phyloP scores from a whole-genome alignment of 2,113 vertebrate genomes.

The Xerus inauris region DNA sequence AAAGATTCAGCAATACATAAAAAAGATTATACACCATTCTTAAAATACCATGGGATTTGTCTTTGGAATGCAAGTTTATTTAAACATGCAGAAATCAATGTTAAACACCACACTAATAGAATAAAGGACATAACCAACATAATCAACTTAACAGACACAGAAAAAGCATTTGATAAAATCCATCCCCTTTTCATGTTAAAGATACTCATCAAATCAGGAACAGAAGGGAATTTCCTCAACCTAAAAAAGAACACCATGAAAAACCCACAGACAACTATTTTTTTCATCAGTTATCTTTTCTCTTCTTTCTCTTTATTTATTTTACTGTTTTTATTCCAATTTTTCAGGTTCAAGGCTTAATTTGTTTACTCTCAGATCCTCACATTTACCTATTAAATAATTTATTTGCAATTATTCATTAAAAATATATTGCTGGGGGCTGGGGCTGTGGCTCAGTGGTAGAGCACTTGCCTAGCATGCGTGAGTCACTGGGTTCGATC shows the following conservation, averaged over 20 bases:
- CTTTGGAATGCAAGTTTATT: neutral
- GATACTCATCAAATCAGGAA: neutral
- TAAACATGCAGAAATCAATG: neutral
- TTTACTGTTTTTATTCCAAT: slow-evolving; percentile 1
- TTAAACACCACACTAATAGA: neutral
- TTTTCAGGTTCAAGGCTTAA: neutral
- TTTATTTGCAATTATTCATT: neutral
- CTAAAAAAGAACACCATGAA: neutral
- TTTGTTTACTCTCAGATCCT: neutral
- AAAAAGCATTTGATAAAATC: neutral
- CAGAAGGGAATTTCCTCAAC: neutral
- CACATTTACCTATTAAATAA: neutral
- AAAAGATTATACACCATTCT: neutral
- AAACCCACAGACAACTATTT: neutral
- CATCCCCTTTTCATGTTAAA: neutral
- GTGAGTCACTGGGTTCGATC: too few species aligned
- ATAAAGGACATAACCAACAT: neutral
- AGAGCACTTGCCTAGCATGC: too few species aligned
- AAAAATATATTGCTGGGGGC: neutral
- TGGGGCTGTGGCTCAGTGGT: too few species aligned
- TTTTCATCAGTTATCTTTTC: neutral
- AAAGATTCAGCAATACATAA: neutral
- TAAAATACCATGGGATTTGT: neutral
- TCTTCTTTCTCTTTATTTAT: neutral
- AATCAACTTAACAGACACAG: neutral